phyloP scores from a whole-genome alignment of 2,113 vertebrate genomes.

The Synchiropus splendidus region DNA sequence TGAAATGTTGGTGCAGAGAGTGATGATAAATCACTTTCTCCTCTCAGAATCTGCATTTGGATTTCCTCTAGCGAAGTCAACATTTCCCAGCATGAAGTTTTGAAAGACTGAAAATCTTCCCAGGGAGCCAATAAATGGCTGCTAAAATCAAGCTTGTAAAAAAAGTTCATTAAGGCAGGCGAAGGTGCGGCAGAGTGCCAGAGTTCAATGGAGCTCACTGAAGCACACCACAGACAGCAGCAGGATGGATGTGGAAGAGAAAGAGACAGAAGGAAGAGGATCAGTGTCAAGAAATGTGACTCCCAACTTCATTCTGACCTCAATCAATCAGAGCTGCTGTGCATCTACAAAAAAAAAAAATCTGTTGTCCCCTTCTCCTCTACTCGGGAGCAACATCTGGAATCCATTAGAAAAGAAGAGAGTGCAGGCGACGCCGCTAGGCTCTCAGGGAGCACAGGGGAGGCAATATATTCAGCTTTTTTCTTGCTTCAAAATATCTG shows the following conservation, averaged over 20 bases:
- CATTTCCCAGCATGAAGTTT: conserved; percentile 3
- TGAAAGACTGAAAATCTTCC: conserved; percentile 16
- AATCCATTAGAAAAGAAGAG: conserved; percentile 44
- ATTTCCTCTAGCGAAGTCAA: conserved; percentile 14
- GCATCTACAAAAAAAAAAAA: not conserved
- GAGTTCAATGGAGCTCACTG: conserved; percentile 10
- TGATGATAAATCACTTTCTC: no score
- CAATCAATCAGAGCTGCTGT: conserved; percentile 42
- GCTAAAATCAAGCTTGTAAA: conserved; percentile 15
- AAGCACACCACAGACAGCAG: conserved; percentile 8
- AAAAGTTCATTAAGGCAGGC: conserved; percentile 41
- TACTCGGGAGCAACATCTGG: conserved; percentile 53
- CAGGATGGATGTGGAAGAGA: not conserved
- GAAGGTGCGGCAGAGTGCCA: conserved; percentile 33
- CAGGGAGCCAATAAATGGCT: conserved; percentile 20
- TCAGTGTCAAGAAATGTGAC: conserved; percentile 28
- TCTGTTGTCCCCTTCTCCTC: conserved; percentile 28
- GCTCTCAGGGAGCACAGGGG: conserved; percentile 49
- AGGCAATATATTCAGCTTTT: conserved; percentile 1
- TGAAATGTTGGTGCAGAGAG: no score
- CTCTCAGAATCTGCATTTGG: no score
- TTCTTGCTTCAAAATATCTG: no score
- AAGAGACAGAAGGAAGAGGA: conserved; percentile 3
- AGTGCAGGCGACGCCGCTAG: conserved; percentile 32
- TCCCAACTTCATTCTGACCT: conserved; percentile 33